phyloP scores from a whole-genome alignment of 2,113 vertebrate genomes.

The Narcine bancroftii region DNA sequence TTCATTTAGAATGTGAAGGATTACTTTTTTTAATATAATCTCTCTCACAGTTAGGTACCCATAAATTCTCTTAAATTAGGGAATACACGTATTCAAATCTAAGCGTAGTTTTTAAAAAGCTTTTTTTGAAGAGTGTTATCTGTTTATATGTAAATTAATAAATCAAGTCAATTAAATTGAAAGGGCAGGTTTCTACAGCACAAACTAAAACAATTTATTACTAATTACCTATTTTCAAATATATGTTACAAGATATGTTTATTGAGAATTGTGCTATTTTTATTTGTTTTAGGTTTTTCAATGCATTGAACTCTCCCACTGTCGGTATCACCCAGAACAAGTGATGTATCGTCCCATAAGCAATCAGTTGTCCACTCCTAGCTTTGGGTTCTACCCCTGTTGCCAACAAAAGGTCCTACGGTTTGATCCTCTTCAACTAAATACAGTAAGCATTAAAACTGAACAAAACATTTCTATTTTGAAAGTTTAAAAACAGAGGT shows the following conservation, averaged over 20 bases:
- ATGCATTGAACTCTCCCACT: constrained; percentile 81
- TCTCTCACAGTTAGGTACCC: not conserved
- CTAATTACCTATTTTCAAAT: not conserved
- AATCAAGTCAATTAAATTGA: not conserved
- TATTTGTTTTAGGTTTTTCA: constrained; percentile 67
- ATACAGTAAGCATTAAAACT: constrained; percentile 61
- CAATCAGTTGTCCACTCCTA: constrained; percentile 60
- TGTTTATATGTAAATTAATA: not conserved
- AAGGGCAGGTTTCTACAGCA: not conserved
- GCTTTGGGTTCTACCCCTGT: constrained; percentile 82
- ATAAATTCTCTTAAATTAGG: not conserved
- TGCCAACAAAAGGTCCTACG: constrained; percentile 88
- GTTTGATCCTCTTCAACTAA: constrained; percentile 80
- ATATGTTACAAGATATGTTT: not conserved
- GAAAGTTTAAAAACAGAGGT: not conserved
- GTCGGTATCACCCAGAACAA: constrained; percentile 79
- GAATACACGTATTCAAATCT: not conserved
- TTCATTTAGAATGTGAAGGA: not conserved
- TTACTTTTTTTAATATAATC: not conserved
- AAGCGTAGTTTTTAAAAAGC: not conserved
- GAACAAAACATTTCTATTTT: not conserved
- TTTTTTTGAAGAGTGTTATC: not conserved
- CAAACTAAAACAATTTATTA: not conserved
- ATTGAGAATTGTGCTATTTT: not conserved
- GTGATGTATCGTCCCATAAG: constrained; percentile 68